Evolutionary conservation across 2,888 invertebrate genomes (phyloP), one percentile per base, ranked within the genome.

Genomic region (Lasius fuliginosus): DNA sequence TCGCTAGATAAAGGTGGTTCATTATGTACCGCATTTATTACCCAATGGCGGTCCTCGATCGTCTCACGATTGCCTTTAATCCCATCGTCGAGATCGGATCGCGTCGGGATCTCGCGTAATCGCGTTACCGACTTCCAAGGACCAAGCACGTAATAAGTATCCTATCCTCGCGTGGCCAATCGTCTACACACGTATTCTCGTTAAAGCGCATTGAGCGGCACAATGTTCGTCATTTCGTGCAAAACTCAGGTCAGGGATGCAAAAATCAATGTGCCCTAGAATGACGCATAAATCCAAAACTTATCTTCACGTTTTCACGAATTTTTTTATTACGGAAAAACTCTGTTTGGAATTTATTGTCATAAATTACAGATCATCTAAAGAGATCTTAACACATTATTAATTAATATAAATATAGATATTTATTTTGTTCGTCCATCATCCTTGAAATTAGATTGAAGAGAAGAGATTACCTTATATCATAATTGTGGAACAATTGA

Each of bases 21-120:
- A 76, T 76, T 76, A 76, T 76, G 76, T 76, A 67, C 67, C 49
- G 76, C 76, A 76, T 76, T 76, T 76, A 76, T 76, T 76, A 76
- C 76, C 76, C 76, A 76, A 68, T 76, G 76, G 76, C 76, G 76
- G 36, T 76, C 49, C 76, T 67, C 67, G 76, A 76, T 76, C 67
- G 49, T 49, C 67, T 67, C 76, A 68, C 68, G 49, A 76, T 76
- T 76, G 49, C 76, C 53, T 76, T 76, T 76, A 76, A 76, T 76
- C 53, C 76, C 68, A 53, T 76, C 67, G 68, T 68, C 76, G 36
- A 76, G 76, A 68, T 76, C 68, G 53, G 49, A 76, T 68, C 76
- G 33, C 68, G 49, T 53, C 49, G 76, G 18, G 53, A 68, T 76
- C 68, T 68, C 76, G 68, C 76, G 76, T 76, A 76, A 76, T 76